Evolutionary conservation across 2,888 invertebrate genomes (phyloP).

Genomic region (Drosophila meridiana): DNA sequence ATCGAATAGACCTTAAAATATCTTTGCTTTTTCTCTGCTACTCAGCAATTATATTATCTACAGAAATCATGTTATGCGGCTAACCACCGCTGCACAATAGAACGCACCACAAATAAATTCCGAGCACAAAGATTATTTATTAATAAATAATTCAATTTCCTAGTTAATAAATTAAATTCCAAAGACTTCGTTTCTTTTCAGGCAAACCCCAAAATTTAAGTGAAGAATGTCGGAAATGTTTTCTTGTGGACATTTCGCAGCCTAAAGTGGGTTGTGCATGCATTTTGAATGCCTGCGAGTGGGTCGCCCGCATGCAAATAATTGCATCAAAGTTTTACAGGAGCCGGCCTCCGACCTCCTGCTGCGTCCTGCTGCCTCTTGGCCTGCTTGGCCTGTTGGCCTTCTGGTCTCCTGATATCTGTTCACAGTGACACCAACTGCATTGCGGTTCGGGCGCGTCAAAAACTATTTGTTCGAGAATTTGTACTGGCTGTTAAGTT

Average conservation of each 20-base stretch:
- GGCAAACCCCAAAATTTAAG: background rate
- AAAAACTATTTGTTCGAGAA: slow-evolving; percentile 69
- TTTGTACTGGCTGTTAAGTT: slow-evolving; percentile 50
- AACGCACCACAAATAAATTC: too few relatives aligned
- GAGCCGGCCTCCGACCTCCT: slow-evolving; percentile 4
- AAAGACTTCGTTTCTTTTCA: background rate
- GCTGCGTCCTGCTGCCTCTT: slow-evolving; percentile 5
- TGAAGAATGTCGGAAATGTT: background rate
- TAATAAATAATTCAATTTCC: background rate
- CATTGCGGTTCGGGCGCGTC: slow-evolving; percentile 70
- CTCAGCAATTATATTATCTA: too few relatives aligned
- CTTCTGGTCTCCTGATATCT: slow-evolving; percentile 37
- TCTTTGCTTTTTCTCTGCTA: background rate
- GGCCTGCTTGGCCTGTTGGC: slow-evolving; percentile 2
- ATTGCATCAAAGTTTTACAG: slow-evolving; percentile 44
- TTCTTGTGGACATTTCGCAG: background rate
- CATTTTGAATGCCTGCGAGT: background rate
- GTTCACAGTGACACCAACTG: slow-evolving; percentile 68
- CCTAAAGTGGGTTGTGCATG: background rate
- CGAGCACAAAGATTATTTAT: background rate
- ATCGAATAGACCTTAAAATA: background rate
- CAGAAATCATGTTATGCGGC: background rate
- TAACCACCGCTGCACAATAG: background rate
- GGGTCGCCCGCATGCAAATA: slow-evolving; percentile 48
- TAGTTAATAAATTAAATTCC: background rate